These are phyloP conservation scores for Sesamia inferens DNA, from an alignment of 2,888 invertebrate genomes.

Conservation along the genomic window DNA sequence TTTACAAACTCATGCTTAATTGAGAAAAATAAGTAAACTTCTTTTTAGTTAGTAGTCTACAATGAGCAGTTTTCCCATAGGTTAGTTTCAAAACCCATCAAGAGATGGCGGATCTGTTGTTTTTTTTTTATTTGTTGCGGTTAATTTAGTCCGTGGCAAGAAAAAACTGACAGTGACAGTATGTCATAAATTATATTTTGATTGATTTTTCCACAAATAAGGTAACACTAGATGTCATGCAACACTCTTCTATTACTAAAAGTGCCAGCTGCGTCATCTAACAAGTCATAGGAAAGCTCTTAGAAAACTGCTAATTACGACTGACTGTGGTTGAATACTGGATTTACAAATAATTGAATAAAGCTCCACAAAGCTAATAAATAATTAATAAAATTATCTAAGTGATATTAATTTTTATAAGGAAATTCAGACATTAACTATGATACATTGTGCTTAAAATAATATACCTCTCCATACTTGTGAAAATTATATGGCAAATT, in stretches of 20 bases:
- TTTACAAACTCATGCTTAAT: slow-evolving; percentile 24
- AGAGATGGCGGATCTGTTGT: too few species aligned
- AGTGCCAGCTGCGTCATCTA: too few species aligned
- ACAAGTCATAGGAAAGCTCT: too few species aligned
- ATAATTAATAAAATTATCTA: slow-evolving; percentile 47
- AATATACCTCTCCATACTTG: slow-evolving; percentile 18
- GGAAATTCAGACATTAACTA: slow-evolving; percentile 51
- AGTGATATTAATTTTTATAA: slow-evolving; percentile 34
- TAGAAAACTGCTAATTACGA: not conserved
- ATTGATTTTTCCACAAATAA: too few species aligned
- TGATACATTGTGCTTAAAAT: slow-evolving; percentile 47
- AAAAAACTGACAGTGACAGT: too few species aligned
- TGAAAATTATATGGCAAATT: slow-evolving; percentile 15
- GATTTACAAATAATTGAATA: slow-evolving; percentile 14
- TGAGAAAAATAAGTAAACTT: not conserved
- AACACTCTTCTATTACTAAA: too few species aligned
- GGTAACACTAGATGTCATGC: too few species aligned
- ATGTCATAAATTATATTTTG: too few species aligned
- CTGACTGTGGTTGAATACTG: not conserved
- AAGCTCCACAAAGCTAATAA: slow-evolving; percentile 39
- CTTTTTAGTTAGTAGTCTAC: slow-evolving; percentile 3
- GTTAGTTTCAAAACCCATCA: too few species aligned
- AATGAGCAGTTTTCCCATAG: not conserved
- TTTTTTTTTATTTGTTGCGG: too few species aligned
- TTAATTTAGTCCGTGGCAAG: too few species aligned